Percentiles rank a stretch among this genome's conserved stretches.
phyloP scores from a whole-genome alignment of 2,113 vertebrate genomes.

The Prionailurus viverrinus region DNA sequence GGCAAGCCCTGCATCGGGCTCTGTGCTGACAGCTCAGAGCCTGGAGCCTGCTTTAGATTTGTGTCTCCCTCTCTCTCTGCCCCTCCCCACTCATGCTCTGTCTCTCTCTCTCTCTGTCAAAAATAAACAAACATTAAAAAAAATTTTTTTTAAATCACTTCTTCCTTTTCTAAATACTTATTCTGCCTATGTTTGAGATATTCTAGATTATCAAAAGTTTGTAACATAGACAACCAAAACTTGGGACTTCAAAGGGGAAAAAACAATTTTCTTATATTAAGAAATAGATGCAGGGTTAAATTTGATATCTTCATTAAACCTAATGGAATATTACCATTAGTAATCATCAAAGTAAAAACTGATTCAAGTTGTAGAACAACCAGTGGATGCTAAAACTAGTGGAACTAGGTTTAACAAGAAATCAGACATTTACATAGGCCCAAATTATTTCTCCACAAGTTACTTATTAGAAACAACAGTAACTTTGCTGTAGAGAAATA shows the following conservation, averaged over 20 bases:
- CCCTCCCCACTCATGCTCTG: too few species aligned
- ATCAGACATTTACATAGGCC: background rate
- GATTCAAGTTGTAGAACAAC: background rate
- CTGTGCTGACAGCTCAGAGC: too few species aligned
- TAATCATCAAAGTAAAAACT: conserved; percentile 33
- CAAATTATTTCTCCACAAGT: background rate
- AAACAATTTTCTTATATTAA: background rate
- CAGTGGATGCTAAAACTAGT: background rate
- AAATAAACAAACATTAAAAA: background rate
- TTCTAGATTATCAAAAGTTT: conserved; percentile 8
- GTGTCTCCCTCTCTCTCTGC: too few species aligned
- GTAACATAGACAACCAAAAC: conserved; percentile 11
- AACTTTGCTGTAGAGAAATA: background rate
- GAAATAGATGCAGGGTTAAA: background rate
- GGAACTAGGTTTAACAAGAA: background rate
- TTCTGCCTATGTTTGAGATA: background rate
- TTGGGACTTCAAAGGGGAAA: background rate
- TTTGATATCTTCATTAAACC: background rate
- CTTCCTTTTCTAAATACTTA: conserved; percentile 34
- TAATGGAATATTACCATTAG: conserved; percentile 27
- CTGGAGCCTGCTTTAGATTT: too few species aligned
- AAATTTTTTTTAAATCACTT: conserved; percentile 1
- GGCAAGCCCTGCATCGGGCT: too few species aligned
- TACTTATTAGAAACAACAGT: background rate
- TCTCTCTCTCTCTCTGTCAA: too few species aligned